phyloP scores from a whole-genome alignment of 2,113 vertebrate genomes.

The Desmodus rotundus region DNA sequence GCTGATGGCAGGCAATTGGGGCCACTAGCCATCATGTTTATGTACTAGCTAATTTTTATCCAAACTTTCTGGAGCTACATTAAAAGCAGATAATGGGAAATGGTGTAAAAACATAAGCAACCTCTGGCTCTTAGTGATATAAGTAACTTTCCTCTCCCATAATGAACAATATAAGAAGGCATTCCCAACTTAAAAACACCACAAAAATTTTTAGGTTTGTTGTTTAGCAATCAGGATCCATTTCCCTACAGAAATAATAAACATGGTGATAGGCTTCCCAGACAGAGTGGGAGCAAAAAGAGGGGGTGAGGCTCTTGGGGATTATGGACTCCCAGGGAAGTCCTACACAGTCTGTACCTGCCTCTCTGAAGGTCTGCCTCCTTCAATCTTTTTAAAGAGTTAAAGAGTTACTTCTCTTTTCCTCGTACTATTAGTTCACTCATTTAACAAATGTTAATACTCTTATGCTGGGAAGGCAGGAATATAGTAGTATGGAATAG shows the following conservation, averaged over 20 bases:
- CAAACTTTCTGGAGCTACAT: background rate
- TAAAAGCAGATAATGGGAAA: background rate
- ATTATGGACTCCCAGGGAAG: background rate
- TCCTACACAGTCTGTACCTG: background rate
- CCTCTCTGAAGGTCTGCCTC: background rate
- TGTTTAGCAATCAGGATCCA: background rate
- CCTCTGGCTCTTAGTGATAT: background rate
- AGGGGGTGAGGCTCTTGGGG: background rate
- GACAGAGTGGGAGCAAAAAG: background rate
- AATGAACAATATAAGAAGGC: background rate
- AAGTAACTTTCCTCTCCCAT: background rate
- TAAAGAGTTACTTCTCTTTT: background rate
- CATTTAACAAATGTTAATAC: background rate
- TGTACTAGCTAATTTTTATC: background rate
- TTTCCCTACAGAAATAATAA: slow-evolving; percentile 22
- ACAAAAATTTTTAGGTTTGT: background rate
- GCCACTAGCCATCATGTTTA: background rate
- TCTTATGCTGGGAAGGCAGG: background rate
- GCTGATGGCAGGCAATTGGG: background rate
- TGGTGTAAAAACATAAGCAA: background rate
- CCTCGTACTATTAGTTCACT: background rate
- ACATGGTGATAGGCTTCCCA: background rate
- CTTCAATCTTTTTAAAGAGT: background rate
- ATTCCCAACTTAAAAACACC: background rate
- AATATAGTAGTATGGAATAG: background rate